These are phyloP conservation scores for Patella pellucida DNA, from an alignment of 2,888 invertebrate genomes.

Conservation along the genomic window DNA sequence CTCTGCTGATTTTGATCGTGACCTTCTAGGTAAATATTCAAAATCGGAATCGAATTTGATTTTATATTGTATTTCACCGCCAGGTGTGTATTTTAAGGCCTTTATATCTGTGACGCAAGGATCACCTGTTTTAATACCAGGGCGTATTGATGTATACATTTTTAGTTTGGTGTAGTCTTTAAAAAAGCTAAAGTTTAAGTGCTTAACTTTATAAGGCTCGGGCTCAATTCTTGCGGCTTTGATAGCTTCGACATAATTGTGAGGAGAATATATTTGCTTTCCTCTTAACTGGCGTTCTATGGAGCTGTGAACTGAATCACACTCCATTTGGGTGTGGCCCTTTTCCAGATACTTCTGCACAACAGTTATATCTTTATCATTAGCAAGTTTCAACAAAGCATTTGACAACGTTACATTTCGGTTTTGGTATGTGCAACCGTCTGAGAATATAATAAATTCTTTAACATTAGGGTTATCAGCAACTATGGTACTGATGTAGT, in stretches of 20 bases:
- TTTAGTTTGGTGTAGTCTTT: constrained; percentile 20
- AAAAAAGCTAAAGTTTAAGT: constrained; percentile 30
- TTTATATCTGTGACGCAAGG: constrained; percentile 29
- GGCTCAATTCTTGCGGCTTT: background rate
- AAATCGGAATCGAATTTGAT: no score
- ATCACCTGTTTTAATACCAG: constrained; percentile 22
- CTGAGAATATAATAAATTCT: no score
- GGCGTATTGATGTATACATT: constrained; percentile 26
- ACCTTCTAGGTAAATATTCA: no score
- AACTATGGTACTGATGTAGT: background rate
- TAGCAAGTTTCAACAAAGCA: no score
- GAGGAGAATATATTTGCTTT: constrained; percentile 5
- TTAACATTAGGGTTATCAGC: background rate
- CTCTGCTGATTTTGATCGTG: no score
- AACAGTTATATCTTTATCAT: no score
- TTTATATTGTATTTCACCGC: background rate
- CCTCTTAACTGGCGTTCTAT: no score
- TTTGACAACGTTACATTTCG: no score
- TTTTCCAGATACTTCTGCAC: no score
- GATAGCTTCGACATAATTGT: background rate
- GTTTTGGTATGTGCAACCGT: no score
- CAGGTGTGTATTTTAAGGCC: constrained; percentile 24
- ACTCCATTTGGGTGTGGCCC: no score
- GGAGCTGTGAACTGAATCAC: no score
- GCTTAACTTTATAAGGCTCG: constrained; percentile 25